Base-by-base conservation (phyloP, 2,113 vertebrate genomes). In the Cnemophilus loriae region DNA sequence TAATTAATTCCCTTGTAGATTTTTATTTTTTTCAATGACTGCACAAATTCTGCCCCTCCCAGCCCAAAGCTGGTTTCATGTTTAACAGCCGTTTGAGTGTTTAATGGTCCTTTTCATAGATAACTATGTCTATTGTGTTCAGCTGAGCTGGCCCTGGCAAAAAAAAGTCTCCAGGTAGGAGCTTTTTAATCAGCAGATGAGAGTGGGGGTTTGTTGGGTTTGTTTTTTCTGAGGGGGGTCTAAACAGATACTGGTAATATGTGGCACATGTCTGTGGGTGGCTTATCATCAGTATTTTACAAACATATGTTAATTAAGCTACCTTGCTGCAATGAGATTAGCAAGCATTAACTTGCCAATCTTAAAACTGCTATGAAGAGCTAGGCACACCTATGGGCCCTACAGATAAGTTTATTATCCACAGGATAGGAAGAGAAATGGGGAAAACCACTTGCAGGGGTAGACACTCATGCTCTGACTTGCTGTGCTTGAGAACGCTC, bases 281-380 rank as follows among this genome's bases (percentile, higher is more conserved):
- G 65, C 20, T 94, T 94, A 90, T 92, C 86, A 20, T 75, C 60
- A 46, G 52, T 74, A 44, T 94, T 94, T 95, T 93, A 90, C 71
- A 91, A 87, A 94, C 53, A 13, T 46, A 42, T 33, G 80, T 80
- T 94, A 94, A 96, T 96, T 63, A 96, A 87, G 68, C 3, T 83
- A 59, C 64, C 63, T 86, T 74, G 71, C 82, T 10, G 20, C 83
- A 90, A 9, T 94, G 68, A 94, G 64, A 88, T 86, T 88, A 81
- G 42, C 95, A 94, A 86, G 82, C 46, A 32, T 94, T 94, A 90
- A 85, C 92, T 93, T 93, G 95, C 53, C 68, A 90, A 81, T 86
- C 60, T 93, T 55, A 70, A 78, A 69, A 76, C 86, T 63, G 41
- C 44, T 49, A 0, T 59, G 60, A 81, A 81, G 60, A 95, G 47